Evolutionary conservation across 2,797 vertebrate species (phyloP).

Genomic region (Eidolon dupreanum): DNA sequence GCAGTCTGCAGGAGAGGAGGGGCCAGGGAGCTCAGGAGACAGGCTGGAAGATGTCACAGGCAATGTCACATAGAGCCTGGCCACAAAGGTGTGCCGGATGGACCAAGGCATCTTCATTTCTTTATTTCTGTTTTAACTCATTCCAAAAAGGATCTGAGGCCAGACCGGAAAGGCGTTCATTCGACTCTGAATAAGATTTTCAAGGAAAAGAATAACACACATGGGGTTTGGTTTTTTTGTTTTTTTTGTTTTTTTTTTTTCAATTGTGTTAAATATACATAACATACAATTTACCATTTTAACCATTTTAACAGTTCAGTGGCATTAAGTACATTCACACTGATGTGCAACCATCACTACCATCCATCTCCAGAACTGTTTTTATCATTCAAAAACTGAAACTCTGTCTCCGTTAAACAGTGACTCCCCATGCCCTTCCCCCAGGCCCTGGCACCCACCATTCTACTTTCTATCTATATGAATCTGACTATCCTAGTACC

Average conservation of each 20-base stretch:
- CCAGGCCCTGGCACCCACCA: not conserved
- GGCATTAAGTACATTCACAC: not conserved
- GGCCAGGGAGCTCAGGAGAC: not conserved
- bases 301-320: not conserved
- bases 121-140: not conserved
- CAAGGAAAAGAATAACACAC: not conserved
- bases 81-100: not conserved
- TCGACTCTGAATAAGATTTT: not conserved
- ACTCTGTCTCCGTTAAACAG: not conserved
- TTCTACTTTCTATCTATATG: not conserved
- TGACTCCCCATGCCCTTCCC: fast-evolving
- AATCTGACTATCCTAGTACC: not conserved
- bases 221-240: not conserved
- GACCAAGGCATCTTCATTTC: not conserved
- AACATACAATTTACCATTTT: not conserved
- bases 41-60: not conserved
- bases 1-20: not conserved
- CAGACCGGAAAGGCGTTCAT: not conserved
- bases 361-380: not conserved
- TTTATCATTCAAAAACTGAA: not conserved
- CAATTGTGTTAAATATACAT: not conserved
- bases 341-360: not conserved
- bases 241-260: too few species aligned
- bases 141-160: not conserved
- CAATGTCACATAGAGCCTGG: not conserved